These are phyloP conservation scores for Delichon dasypus DNA, from an alignment of 2,797 vertebrate genomes.

Conservation along the genomic window DNA sequence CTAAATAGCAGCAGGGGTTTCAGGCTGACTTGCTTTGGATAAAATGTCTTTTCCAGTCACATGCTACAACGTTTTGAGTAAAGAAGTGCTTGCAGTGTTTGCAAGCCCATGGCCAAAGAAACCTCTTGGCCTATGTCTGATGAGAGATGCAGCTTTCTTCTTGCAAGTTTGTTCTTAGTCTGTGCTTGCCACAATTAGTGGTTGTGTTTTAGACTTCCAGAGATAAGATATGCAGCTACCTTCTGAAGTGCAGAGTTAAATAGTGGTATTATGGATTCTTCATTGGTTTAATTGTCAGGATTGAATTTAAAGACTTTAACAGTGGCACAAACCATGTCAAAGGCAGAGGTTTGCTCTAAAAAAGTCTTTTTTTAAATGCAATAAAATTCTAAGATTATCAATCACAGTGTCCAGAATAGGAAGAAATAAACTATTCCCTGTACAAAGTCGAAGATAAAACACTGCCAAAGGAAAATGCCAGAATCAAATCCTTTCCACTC, in stretches of 20 bases:
- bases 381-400: not conserved
- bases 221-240: not conserved
- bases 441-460: slow-evolving; percentile 16
- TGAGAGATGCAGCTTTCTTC: not conserved
- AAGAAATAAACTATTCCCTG: not conserved
- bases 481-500: not conserved
- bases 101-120: not conserved
- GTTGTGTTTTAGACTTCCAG: not conserved
- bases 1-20: not conserved
- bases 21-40: not conserved
- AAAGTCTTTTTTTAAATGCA: not conserved
- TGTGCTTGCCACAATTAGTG: not conserved
- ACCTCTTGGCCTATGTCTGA: not conserved
- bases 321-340: not conserved
- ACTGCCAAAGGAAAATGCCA: not conserved
- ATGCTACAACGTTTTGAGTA: not conserved
- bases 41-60: not conserved
- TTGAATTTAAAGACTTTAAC: not conserved
- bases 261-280: not conserved
- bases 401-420: not conserved
- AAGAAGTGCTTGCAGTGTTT: not conserved
- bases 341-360: not conserved
- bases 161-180: not conserved
- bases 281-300: not conserved
- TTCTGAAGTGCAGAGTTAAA: not conserved